Conservation (phyloP, 1,140 invertebrate genomes). For the Calosoma granatense region DNA sequence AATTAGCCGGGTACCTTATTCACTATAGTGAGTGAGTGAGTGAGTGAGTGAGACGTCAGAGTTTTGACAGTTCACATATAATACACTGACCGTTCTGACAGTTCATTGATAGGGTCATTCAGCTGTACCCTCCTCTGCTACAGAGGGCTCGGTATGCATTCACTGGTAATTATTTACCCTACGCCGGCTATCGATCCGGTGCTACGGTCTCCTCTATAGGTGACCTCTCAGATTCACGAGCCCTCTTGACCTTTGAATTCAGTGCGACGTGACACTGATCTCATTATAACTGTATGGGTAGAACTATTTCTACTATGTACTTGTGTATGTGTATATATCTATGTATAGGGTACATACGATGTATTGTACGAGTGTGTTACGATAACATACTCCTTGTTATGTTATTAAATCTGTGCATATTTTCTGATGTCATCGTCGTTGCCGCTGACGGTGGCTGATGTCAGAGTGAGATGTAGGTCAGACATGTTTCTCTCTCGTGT, state of each 20-base stretch:
- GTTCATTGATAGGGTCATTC: too few relatives aligned
- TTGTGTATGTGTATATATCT: not conserved
- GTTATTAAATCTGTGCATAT: too few relatives aligned
- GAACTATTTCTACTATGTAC: not conserved
- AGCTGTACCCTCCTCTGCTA: too few relatives aligned
- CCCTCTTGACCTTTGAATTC: not conserved
- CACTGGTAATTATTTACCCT: slow-evolving; percentile 1
- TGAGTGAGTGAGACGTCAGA: too few relatives aligned
- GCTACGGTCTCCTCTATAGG: not conserved
- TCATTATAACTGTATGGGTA: slow-evolving; percentile 5
- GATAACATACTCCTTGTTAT: too few relatives aligned
- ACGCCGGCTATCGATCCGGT: not conserved
- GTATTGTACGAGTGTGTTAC: too few relatives aligned
- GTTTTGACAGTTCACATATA: not conserved
- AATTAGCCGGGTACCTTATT: too few relatives aligned
- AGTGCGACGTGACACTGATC: slow-evolving; percentile 2
- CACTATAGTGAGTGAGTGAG: too few relatives aligned
- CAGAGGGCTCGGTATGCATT: not conserved
- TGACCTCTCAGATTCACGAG: not conserved
- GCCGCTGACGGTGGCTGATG: too few relatives aligned
- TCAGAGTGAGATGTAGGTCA: too few relatives aligned
- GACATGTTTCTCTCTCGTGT: too few relatives aligned
- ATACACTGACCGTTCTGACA: not conserved
- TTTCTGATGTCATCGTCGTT: too few relatives aligned
- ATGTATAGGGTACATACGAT: not conserved